Evolutionary conservation across 2,888 invertebrate species (phyloP).

Genomic region (Slavum lentiscoides): DNA sequence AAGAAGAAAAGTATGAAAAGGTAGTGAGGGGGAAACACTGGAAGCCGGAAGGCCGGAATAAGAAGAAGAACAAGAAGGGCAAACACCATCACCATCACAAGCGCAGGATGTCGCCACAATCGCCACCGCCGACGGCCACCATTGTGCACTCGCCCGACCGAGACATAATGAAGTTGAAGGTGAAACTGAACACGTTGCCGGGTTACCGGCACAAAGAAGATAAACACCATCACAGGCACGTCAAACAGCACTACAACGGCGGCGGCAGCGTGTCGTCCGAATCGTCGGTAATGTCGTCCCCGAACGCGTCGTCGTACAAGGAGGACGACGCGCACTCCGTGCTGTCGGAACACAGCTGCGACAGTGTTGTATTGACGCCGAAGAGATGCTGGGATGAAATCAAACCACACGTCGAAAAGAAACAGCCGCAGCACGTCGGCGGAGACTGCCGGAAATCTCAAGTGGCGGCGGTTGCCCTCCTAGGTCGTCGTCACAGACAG

Average conservation of each 20-base stretch:
- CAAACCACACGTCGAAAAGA: background rate
- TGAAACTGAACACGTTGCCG: constrained; percentile 56
- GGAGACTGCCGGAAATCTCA: constrained; percentile 5
- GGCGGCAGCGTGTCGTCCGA: constrained; percentile 4
- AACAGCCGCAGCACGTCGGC: background rate
- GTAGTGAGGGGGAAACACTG: constrained; percentile 53
- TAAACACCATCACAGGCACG: constrained; percentile 46
- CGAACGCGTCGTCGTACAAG: constrained; percentile 37
- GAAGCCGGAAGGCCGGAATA: constrained; percentile 56
- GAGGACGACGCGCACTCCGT: constrained; percentile 47
- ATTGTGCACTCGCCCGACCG: constrained; percentile 57
- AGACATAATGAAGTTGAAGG: constrained; percentile 57
- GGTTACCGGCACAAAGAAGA: constrained; percentile 37
- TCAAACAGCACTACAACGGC: constrained; percentile 37
- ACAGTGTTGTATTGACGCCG: constrained; percentile 28
- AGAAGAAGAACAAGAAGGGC: constrained; percentile 56
- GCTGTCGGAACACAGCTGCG: constrained; percentile 50
- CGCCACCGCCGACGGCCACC: constrained; percentile 56
- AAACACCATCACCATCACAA: constrained; percentile 57
- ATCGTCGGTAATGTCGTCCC: constrained; percentile 36
- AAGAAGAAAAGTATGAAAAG: constrained; percentile 49
- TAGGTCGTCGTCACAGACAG: background rate
- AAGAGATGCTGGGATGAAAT: constrained; percentile 25
- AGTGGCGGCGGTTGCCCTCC: background rate
- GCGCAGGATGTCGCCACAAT: constrained; percentile 55